Base-by-base conservation (phyloP, 1,140 invertebrate species). In the Microplitis mediator region DNA sequence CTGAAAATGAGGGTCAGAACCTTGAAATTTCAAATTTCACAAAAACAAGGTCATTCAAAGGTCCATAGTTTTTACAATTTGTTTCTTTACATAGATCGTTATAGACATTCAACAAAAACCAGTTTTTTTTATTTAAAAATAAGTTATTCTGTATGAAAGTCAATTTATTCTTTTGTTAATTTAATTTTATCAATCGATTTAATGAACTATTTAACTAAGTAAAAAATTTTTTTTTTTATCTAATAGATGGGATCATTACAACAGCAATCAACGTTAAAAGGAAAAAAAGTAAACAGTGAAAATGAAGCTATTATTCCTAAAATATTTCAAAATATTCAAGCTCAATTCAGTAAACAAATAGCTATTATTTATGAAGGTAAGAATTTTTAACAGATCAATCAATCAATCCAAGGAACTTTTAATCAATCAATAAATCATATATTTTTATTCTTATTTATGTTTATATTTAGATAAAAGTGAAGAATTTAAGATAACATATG, bases 221-320 rank as follows among this genome's bases (percentile, higher is more conserved):
- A 39, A 3, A 3, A 66, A 2, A 54, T 39, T 63, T 9, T 13
- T 69, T 16, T 6, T 5, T 35, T 32, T 64, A 3, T 69, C 67
- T 72, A 39, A 16, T 71, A 89, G 72, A 93, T 93, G 91, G 91
- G 91, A 71, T 91, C 91, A 0, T 80, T 92, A 70, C 91, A 90
- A 70, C 88, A 91, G 68, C 85, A 91, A 61, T 92, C 91, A 5
- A 88, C 92, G 60, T 81, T 92, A 16, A 90, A 88, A 74, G 91
- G 91, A 2, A 81, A 76, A 0, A 83, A 74, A 78, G 88, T 54
- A 74, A 81, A n/a, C 73, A 87, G 23, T 80, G 83, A 52, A 75
- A 85, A 31, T 80, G 87, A 71, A 82, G 86, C 80, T 50, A 75
- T 80, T 13, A 81, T 92, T 16, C 87, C 91, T 63, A 82, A 87